These are phyloP conservation scores for Trypoxylon attenuatum DNA, from an alignment of 2,888 invertebrate species.

Conservation along the genomic window DNA sequence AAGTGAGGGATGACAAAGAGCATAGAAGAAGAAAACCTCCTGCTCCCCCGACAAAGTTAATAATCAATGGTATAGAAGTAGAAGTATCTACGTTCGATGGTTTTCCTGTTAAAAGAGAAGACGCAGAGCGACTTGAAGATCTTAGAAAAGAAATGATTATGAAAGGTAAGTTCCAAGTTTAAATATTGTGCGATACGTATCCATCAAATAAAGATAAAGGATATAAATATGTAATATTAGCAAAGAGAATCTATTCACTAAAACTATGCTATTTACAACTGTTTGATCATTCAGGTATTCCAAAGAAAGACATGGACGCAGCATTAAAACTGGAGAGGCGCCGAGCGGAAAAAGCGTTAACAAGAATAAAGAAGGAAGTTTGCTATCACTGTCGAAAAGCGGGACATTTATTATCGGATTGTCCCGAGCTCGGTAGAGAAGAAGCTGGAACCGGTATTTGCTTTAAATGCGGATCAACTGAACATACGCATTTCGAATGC, in stretches of 20 bases:
- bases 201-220: too few species aligned
- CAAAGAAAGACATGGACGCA: constrained; percentile 80
- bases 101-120: constrained; percentile 83
- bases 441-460: constrained; percentile 83
- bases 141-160: constrained; percentile 80
- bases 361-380: constrained; percentile 81
- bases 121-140: constrained; percentile 80
- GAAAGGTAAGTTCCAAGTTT: constrained; percentile 74
- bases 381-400: constrained; percentile 88
- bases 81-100: constrained; percentile 81
- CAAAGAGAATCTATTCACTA: too few species aligned
- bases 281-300: constrained; percentile 72
- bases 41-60: constrained; percentile 74
- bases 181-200: too few species aligned
- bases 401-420: constrained; percentile 88
- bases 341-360: constrained; percentile 83
- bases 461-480: constrained; percentile 93
- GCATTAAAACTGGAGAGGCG: constrained; percentile 83
- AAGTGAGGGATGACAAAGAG: constrained; percentile 73
- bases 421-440: constrained; percentile 81
- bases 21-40: constrained; percentile 72
- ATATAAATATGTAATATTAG: too few species aligned
- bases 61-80: constrained; percentile 80
- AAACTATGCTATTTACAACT: background rate
- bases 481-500: constrained; percentile 86